These are phyloP conservation scores for Bothrops jararaca DNA, from an alignment of 2,113 vertebrate species.

Conservation along the genomic window DNA sequence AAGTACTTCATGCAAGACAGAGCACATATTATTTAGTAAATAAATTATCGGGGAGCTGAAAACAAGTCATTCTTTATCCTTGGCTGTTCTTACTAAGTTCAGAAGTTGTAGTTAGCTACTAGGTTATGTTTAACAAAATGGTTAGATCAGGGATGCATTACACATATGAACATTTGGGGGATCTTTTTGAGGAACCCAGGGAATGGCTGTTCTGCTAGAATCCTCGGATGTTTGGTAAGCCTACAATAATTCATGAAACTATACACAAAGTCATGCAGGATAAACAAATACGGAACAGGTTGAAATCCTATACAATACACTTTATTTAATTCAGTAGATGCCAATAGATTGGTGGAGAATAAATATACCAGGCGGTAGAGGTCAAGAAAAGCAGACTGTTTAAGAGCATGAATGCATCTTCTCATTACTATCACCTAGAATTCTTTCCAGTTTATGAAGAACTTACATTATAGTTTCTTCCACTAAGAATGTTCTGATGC, in stretches of 20 bases:
- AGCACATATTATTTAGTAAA: slow-evolving; percentile 16
- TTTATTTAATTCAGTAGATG: neutral
- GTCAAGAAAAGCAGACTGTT: neutral
- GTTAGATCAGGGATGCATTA: neutral
- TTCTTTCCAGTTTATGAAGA: neutral
- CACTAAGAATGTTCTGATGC: neutral
- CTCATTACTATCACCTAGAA: neutral
- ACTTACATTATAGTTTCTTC: neutral
- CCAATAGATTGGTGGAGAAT: neutral
- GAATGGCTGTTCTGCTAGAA: neutral
- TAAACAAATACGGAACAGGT: neutral
- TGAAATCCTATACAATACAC: neutral
- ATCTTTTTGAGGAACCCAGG: neutral
- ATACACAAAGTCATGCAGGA: neutral
- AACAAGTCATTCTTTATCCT: neutral
- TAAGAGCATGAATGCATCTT: neutral
- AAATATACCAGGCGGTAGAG: neutral
- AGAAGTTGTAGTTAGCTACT: neutral
- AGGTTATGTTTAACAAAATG: neutral
- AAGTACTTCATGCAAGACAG: neutral
- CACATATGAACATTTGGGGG: neutral
- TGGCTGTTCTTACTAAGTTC: neutral
- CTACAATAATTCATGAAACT: neutral
- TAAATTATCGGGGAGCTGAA: neutral
- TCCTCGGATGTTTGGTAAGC: neutral